A percentile compares a stretch with the other conserved stretches of the same genome.
phyloP scores from a whole-genome alignment of 2,888 invertebrate genomes.

The Neelides folsomi region DNA sequence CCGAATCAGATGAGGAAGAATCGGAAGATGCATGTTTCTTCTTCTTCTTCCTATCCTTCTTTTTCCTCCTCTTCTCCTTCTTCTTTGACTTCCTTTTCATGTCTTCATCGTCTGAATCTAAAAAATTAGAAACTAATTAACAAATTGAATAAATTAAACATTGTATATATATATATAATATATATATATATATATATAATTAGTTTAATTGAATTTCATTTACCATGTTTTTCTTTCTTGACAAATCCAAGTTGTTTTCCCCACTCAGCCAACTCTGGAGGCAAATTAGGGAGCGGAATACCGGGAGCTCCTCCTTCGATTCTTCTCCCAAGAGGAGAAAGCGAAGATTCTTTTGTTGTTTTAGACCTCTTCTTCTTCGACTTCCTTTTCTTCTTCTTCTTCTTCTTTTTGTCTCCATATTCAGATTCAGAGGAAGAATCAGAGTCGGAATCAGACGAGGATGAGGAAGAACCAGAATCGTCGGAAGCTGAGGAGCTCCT shows the following conservation, averaged over 20 bases:
- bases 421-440: conserved; percentile 19
- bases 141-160: no score
- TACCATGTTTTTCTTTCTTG: conserved; percentile 8
- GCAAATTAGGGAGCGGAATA: conserved; percentile 14
- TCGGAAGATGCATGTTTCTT: conserved; percentile 14
- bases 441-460: conserved; percentile 12
- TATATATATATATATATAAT: no score
- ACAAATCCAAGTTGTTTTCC: conserved; percentile 19
- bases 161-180: no score
- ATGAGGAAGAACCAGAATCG: conserved; percentile 19
- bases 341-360: conserved; percentile 45
- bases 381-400: conserved; percentile 48
- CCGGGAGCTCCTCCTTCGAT: conserved; percentile 13
- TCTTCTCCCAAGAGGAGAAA: conserved; percentile 28
- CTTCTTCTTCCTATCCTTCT: conserved; percentile 23
- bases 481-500: conserved; percentile 36
- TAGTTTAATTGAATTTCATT: no score
- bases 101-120: conserved; percentile 8
- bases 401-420: conserved; percentile 40
- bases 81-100: conserved; percentile 16
- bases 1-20: conserved; percentile 24
- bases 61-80: conserved; percentile 25
- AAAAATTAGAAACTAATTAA: no score
- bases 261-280: conserved; percentile 17
- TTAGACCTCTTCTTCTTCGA: conserved; percentile 43